A percentile compares a stretch with the other conserved stretches of the same genome.
phyloP scores from a whole-genome alignment of 2,797 vertebrate species.

The Parauchenoglanis punctatus region DNA sequence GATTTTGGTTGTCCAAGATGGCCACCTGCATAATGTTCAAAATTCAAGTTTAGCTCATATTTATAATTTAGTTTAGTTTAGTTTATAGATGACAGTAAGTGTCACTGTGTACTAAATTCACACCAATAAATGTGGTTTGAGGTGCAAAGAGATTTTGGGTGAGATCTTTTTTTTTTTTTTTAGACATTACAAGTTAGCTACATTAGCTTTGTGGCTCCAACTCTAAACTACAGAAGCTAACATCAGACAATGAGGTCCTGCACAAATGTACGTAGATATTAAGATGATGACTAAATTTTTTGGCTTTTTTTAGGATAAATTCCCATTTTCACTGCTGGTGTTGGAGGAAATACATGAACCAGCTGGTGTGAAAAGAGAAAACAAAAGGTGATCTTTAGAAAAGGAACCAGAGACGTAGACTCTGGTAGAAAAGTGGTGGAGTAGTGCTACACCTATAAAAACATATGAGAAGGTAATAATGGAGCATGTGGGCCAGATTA shows the following conservation, averaged over 20 bases:
- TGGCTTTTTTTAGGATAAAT: background rate
- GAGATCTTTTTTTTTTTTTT: background rate
- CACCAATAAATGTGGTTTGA: background rate
- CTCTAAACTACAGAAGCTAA: background rate
- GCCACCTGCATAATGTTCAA: background rate
- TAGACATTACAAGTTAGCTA: background rate
- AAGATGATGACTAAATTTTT: background rate
- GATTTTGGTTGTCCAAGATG: background rate
- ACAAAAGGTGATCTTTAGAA: background rate
- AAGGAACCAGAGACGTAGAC: background rate
- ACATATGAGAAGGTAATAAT: background rate
- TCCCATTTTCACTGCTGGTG: background rate
- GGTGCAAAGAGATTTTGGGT: background rate
- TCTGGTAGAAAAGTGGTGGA: background rate
- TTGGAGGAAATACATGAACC: background rate
- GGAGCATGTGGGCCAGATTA: constrained; percentile 10
- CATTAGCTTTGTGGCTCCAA: background rate
- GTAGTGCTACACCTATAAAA: background rate
- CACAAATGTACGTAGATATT: background rate
- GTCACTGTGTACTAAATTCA: background rate
- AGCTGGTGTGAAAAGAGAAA: background rate
- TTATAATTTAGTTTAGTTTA: background rate
- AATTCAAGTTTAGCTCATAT: background rate
- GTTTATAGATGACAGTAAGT: background rate
- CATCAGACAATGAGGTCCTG: background rate